Percentiles rank a stretch among this genome's conserved stretches.
phyloP scores from a whole-genome alignment of 2,888 invertebrate species.

The Prosapia bicincta region DNA sequence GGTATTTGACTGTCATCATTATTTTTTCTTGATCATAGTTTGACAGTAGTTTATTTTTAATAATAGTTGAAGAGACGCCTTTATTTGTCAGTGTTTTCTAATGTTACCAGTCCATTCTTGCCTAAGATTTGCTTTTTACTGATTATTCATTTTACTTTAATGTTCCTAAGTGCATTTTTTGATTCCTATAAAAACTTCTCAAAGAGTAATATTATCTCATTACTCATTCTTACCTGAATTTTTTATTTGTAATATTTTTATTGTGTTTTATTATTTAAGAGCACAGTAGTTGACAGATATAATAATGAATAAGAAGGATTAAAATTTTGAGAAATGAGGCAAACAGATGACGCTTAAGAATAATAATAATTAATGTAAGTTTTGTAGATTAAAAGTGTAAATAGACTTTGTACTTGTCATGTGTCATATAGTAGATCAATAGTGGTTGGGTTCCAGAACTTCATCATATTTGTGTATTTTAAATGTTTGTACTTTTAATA shows the following conservation, averaged over 20 bases:
- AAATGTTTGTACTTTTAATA: too few species aligned
- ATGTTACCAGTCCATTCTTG: not conserved
- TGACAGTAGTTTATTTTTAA: not conserved
- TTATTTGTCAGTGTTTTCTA: not conserved
- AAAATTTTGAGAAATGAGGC: conserved; percentile 8
- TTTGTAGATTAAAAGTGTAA: conserved; percentile 9
- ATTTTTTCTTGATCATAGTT: not conserved
- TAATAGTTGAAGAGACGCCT: not conserved
- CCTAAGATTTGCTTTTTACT: not conserved
- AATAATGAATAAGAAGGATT: not conserved
- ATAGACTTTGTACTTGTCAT: conserved; percentile 10
- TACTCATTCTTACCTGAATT: not conserved
- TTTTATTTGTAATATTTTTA: too few species aligned
- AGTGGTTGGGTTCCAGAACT: not conserved
- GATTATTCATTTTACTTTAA: not conserved
- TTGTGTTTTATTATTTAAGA: too few species aligned
- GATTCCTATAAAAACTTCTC: not conserved
- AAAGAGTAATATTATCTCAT: not conserved
- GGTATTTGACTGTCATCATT: not conserved
- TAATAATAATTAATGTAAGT: conserved; percentile 26
- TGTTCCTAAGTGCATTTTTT: not conserved
- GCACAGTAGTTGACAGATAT: not conserved
- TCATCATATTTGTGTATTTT: not conserved
- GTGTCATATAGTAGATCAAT: not conserved
- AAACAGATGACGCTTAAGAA: conserved; percentile 29